Percentiles rank a stretch among this genome's conserved stretches.
Evolutionary conservation across 2,888 invertebrate genomes (phyloP).

Genomic region (Halictus quadricinctus): DNA sequence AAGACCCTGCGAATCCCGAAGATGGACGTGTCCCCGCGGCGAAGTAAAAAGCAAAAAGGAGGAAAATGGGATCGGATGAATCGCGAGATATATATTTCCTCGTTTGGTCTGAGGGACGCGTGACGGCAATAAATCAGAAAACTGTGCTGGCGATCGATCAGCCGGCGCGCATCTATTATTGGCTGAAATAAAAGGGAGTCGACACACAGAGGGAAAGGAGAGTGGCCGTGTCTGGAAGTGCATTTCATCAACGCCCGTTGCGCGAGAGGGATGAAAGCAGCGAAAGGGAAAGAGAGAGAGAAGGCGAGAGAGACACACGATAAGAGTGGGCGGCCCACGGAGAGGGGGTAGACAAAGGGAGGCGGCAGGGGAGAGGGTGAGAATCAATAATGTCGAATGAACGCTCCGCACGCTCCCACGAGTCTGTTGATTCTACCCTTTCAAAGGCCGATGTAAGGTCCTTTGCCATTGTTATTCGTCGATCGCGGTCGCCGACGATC

Average conservation of each 20-base stretch:
- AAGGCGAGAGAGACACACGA: constrained; percentile 51
- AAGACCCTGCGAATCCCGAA: not conserved
- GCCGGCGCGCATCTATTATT: constrained; percentile 74
- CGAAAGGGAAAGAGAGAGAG: constrained; percentile 11
- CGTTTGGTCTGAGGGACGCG: constrained; percentile 25
- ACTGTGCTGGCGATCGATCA: constrained; percentile 75
- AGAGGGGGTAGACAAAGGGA: constrained; percentile 30
- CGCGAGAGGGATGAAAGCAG: constrained; percentile 21
- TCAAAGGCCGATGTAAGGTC: constrained; percentile 53
- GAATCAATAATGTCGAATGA: constrained; percentile 81
- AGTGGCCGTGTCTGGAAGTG: constrained; percentile 73
- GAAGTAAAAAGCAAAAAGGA: not conserved
- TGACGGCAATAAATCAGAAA: constrained; percentile 73
- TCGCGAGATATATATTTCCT: not conserved
- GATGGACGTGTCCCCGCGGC: not conserved
- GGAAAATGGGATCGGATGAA: not conserved
- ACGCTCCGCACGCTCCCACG: constrained; percentile 70
- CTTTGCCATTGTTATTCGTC: constrained; percentile 51
- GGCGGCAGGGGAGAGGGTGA: constrained; percentile 64
- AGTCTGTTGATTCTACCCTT: constrained; percentile 71
- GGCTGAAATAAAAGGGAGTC: constrained; percentile 76
- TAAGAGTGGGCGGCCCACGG: constrained; percentile 7
- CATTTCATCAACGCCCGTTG: constrained; percentile 75
- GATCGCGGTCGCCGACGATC: constrained; percentile 35
- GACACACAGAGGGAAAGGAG: constrained; percentile 60